A percentile compares a stretch with the other conserved stretches of the same genome.
phyloP scores from a whole-genome alignment of 2,888 invertebrate genomes.

The Andrena dorsata region DNA sequence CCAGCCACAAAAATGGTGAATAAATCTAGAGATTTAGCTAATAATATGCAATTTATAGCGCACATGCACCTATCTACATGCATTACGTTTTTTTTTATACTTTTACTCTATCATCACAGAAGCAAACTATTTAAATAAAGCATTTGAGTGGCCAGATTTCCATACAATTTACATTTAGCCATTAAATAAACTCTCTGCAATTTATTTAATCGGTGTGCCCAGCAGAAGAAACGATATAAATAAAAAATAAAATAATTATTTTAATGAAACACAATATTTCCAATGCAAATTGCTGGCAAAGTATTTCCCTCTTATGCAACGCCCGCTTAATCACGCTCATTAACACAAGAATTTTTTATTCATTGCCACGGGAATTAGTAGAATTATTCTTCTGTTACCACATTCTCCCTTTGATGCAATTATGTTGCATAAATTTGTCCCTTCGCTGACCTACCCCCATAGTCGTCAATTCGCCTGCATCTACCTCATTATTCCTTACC shows the following conservation, averaged over 20 bases:
- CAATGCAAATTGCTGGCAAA: neutral
- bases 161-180: neutral
- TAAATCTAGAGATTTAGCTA: constrained; percentile 24
- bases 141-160: neutral
- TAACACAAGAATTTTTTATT: neutral
- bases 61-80: neutral
- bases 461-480: too few species aligned
- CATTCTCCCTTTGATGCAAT: too few species aligned
- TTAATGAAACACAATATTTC: neutral
- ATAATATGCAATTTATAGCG: constrained; percentile 22
- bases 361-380: neutral
- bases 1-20: constrained; percentile 2
- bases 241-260: neutral
- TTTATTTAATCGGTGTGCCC: neutral
- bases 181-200: neutral
- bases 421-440: too few species aligned
- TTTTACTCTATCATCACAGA: neutral
- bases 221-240: neutral
- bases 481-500: too few species aligned
- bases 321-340: too few species aligned
- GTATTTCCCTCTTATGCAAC: neutral
- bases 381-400: too few species aligned
- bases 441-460: too few species aligned
- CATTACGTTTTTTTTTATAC: neutral
- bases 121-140: constrained; percentile 18